A percentile compares a stretch with the other conserved stretches of the same genome.
These are phyloP conservation scores for Epirrhoe tristata DNA, from an alignment of 2,888 invertebrate species.

Conservation along the genomic window DNA sequence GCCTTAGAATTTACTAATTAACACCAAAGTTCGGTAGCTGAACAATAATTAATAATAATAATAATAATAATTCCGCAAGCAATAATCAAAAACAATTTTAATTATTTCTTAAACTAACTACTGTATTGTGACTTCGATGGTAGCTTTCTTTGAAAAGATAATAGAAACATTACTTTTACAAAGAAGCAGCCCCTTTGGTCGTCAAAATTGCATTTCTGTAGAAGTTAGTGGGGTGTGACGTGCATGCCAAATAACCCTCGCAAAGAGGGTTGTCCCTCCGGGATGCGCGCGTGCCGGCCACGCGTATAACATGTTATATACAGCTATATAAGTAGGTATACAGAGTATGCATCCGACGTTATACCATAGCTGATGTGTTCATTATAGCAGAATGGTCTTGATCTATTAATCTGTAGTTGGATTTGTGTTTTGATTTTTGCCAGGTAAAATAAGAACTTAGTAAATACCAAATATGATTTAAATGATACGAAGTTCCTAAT, in stretches of 20 bases:
- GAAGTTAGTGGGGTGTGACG: constrained; percentile 46
- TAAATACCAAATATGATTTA: not conserved
- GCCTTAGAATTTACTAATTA: too few relatives aligned
- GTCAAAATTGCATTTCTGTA: constrained; percentile 39
- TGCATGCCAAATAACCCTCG: constrained; percentile 58
- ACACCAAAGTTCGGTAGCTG: too few relatives aligned
- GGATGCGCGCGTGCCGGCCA: constrained; percentile 54
- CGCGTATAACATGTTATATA: constrained; percentile 50
- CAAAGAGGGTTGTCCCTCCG: constrained; percentile 42
- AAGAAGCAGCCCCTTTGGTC: constrained; percentile 17
- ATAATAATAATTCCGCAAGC: too few relatives aligned
- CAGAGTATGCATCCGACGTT: constrained; percentile 58
- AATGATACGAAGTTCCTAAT: not conserved
- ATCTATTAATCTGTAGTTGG: constrained; percentile 22
- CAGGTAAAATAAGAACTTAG: not conserved
- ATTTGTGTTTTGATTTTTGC: not conserved
- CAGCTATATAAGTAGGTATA: constrained; percentile 38
- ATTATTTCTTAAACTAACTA: not conserved
- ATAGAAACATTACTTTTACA: not conserved
- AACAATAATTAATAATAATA: too few relatives aligned
- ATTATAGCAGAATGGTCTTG: constrained; percentile 48
- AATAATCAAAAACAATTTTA: too few relatives aligned
- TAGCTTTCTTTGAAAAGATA: not conserved
- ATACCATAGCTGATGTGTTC: constrained; percentile 62
- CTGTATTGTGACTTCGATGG: not conserved